phyloP scores from a whole-genome alignment of 2,888 invertebrate species.

The Matsumyia berberina region DNA sequence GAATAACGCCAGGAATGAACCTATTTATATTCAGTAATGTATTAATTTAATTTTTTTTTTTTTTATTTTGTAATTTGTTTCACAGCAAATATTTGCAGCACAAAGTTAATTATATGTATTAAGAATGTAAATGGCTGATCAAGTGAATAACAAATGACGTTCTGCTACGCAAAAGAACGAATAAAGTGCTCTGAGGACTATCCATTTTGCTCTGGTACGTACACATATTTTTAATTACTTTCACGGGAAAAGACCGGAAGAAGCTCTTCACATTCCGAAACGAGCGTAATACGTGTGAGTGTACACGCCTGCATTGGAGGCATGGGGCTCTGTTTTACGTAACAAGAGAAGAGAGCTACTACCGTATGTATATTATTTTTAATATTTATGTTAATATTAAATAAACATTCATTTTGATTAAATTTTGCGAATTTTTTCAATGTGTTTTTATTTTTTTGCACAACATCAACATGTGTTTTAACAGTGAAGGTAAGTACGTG shows the following conservation, averaged over 20 bases:
- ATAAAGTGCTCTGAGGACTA: slow-evolving; percentile 1
- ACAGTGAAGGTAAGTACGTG: too few relatives aligned
- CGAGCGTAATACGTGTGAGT: too few relatives aligned
- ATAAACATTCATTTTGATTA: not conserved
- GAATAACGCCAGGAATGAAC: not conserved
- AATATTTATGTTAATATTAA: not conserved
- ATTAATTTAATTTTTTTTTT: slow-evolving; percentile 13
- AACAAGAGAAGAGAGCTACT: too few relatives aligned
- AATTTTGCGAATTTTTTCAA: not conserved
- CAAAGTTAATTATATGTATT: slow-evolving; percentile 10
- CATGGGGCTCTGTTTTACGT: too few relatives aligned
- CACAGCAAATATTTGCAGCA: not conserved
- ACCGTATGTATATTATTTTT: not conserved
- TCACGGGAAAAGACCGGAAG: not conserved
- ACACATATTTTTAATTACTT: not conserved
- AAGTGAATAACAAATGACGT: slow-evolving; percentile 22
- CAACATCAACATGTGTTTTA: too few relatives aligned
- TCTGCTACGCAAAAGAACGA: slow-evolving; percentile 1
- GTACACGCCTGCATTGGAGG: too few relatives aligned
- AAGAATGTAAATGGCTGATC: slow-evolving; percentile 24
- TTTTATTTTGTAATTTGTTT: slow-evolving; percentile 7
- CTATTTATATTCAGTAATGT: slow-evolving; percentile 23
- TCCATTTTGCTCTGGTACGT: not conserved
- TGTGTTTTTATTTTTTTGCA: too few relatives aligned
- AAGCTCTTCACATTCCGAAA: not conserved